Evolutionary conservation across 2,797 vertebrate genomes (phyloP), one percentile per base, ranked within the genome.

Genomic region (Molothrus aeneus): DNA sequence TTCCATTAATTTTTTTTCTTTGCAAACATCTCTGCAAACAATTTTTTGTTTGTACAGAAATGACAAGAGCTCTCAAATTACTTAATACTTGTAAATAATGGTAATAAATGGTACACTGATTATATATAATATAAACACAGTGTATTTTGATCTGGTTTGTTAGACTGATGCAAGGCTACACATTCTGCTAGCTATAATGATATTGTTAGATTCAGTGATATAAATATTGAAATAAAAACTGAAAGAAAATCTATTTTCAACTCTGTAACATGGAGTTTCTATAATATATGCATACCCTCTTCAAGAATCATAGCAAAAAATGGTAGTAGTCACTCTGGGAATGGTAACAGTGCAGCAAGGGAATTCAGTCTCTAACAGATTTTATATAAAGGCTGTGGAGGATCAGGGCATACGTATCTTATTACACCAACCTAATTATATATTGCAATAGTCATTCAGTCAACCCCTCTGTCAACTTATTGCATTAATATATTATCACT

Each of bases 401-500:
- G 59, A 89, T 93, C 92, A 95, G 31, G 50, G 57, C 91, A 83
- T 96, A 94, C 8, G 3, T 64, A 96, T 97, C 93, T 42, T 17
- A 71, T 97, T 96, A 96, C 90, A 88, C 73, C 79, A 73, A 43
- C 43, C 86, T 95, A 97, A 97, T 96, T 96, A 95, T 78, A 95
- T 79, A 96, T 29, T 93, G 88, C 77, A 95, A 96, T 40, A 98
- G 93, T 95, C 90, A 97, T 92, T 92, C 90, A 95, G 75, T 90
- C 95, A 97, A 85, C 70, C 56, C 88, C 63, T 91, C 70, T 91
- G 95, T 96, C 96, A 97, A 80, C 63, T 64, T 89, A 87, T 12
- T 96, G 92, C 77, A 97, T 96, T 96, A 96, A 90, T 96, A 36
- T 88, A 93, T 97, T 97, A 95, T 91, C 96, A 95, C 45, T 83